Evolutionary conservation across 2,113 vertebrate species (phyloP).

Genomic region (Plotosus lineatus): DNA sequence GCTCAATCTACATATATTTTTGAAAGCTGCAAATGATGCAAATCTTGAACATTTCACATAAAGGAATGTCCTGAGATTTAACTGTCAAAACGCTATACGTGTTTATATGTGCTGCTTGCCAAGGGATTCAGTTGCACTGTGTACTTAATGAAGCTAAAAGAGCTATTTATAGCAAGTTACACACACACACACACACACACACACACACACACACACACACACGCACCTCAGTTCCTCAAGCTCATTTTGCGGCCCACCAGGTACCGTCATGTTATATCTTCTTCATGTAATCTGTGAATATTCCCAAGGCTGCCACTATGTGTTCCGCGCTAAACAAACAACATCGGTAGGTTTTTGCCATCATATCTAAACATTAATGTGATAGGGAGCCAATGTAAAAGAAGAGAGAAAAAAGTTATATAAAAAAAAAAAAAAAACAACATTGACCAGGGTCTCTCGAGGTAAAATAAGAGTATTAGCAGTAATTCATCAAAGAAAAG

Average conservation of each 20-base stretch:
- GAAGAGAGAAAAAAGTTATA: no score
- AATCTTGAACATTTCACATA: neutral
- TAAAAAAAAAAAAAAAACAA: neutral
- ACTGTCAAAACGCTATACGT: neutral
- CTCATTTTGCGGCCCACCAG: slow-evolving; percentile 3
- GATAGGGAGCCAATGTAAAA: neutral
- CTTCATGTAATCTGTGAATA: slow-evolving; percentile 12
- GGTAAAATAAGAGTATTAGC: neutral
- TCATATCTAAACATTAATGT: neutral
- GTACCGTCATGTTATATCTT: neutral
- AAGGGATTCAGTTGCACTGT: slow-evolving; percentile 27
- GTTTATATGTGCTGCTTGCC: slow-evolving; percentile 13
- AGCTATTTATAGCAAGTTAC: slow-evolving; percentile 44
- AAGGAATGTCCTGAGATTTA: neutral
- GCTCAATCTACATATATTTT: neutral
- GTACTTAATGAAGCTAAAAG: slow-evolving; percentile 5
- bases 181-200: neutral
- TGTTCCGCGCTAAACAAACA: neutral
- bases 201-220: slow-evolving; percentile 7
- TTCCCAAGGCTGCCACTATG: neutral
- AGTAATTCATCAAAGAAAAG: neutral
- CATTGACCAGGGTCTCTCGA: neutral
- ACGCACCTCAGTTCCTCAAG: neutral
- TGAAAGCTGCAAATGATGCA: neutral
- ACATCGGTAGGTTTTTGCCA: neutral